These are phyloP conservation scores for Bungarus multicinctus DNA, from an alignment of 2,113 vertebrate genomes.

Conservation along the genomic window DNA sequence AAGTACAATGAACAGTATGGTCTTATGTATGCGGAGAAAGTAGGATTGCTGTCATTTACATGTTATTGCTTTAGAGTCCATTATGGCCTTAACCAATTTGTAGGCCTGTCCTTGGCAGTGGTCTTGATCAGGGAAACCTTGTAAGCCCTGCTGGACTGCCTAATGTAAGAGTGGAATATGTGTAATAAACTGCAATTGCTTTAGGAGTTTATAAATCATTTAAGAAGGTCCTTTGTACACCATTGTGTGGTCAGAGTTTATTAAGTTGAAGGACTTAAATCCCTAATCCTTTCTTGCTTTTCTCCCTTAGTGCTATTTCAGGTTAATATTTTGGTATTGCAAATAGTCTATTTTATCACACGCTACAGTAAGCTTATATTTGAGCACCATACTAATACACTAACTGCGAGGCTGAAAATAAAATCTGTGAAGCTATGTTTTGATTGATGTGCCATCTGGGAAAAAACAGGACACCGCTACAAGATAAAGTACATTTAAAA, in stretches of 20 bases:
- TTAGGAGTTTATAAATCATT: background rate
- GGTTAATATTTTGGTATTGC: conserved; percentile 7
- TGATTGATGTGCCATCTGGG: background rate
- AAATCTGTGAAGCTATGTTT: conserved; percentile 26
- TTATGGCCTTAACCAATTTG: background rate
- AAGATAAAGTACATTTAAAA: conserved; percentile 10
- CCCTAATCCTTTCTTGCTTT: background rate
- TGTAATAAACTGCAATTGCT: background rate
- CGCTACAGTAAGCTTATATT: background rate
- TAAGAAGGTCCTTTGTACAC: conserved; percentile 4
- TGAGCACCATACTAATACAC: conserved; percentile 9
- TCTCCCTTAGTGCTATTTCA: background rate
- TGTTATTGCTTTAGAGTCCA: background rate
- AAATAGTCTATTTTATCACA: conserved; percentile 12
- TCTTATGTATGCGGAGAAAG: background rate
- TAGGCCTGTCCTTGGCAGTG: background rate
- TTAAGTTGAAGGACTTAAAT: background rate
- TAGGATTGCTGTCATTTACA: background rate
- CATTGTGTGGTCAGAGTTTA: conserved; percentile 10
- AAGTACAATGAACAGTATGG: too few species aligned
- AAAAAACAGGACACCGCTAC: conserved; percentile 2
- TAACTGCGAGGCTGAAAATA: conserved; percentile 23
- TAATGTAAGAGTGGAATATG: background rate
- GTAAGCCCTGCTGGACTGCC: background rate
- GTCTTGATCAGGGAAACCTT: background rate